Evolutionary conservation across 2,888 invertebrate genomes (phyloP).

Genomic region (Zygothrica quintamaculata): DNA sequence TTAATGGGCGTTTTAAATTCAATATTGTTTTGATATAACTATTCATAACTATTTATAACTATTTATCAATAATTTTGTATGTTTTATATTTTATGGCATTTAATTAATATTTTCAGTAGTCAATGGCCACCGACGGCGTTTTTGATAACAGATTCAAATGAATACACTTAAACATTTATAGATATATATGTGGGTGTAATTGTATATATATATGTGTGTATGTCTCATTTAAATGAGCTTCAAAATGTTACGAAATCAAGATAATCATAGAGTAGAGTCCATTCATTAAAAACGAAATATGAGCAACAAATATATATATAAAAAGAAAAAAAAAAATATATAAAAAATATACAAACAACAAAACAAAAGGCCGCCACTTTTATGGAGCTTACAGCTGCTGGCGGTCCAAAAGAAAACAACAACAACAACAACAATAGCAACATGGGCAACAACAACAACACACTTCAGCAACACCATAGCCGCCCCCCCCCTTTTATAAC

Average conservation of each 20-base stretch:
- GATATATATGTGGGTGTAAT: conserved; percentile 17
- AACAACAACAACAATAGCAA: no score
- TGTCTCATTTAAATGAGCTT: conserved; percentile 42
- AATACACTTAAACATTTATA: conserved; percentile 38
- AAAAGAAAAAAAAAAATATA: background rate
- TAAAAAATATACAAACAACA: conserved; percentile 4
- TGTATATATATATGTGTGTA: background rate
- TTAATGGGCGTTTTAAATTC: conserved; percentile 40
- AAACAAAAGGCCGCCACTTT: conserved; percentile 54
- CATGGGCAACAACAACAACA: no score
- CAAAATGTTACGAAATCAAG: conserved; percentile 75
- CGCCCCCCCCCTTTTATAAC: background rate
- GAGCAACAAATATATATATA: conserved; percentile 49
- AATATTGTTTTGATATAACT: conserved; percentile 33
- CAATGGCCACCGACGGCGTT: conserved; percentile 55
- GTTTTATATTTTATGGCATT: conserved; percentile 66
- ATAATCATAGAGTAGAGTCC: conserved; percentile 72
- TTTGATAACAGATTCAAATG: conserved; percentile 45
- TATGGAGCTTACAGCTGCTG: conserved; percentile 57
- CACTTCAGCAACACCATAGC: background rate
- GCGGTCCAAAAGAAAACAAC: conserved; percentile 46
- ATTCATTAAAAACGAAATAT: conserved; percentile 80
- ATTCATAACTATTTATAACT: conserved; percentile 46
- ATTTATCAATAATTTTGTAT: conserved; percentile 68
- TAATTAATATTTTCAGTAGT: conserved; percentile 77